Base-by-base conservation (phyloP, 2,888 invertebrate genomes). In the Diplazon laetatorius region DNA sequence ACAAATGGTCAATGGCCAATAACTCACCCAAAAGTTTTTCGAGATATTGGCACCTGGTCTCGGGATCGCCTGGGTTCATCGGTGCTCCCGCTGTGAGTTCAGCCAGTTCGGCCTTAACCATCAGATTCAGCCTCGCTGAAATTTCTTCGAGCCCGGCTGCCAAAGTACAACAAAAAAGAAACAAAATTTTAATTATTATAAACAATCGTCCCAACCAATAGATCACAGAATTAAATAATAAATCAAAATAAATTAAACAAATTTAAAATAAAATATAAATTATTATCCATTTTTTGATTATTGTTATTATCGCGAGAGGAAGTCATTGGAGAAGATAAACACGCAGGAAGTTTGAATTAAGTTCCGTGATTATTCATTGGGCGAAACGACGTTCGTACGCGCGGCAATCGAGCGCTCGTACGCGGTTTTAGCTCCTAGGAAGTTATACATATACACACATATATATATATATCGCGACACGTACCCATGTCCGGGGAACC, bases 111-210 rank as follows among this genome's bases (percentile, higher is more conserved):
- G 92, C 89, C 71, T 92, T 92, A 57, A 92, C 92, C 94, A 95
- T 95, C 81, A 95, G 91, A 87, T 94, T 95, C 88, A 95, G 91
- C 89, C 94, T 93, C 59, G 94, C 94, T 83, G 95, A 94, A 86
- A 95, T 92, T 90, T 95, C 95, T 90, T 95, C 94, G 83, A 95
- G 94, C 91, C 95, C 95, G 94, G 93, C 87, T 93, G 92, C 66
- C 87, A 86, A 52, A 65, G 39, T 39, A 18, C 20, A 25, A 60
- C 22, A 18, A 9, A 55, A 30, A 57, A 37, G 42, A 55, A 0
- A 52, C 1, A 12, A 22, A 22, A 3, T 50, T 6, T 9, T n/a
- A 6, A 20, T 22, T 22, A n/a, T 12, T 6, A 1, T 10, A 12
- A 42, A n/a, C 37, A 1, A 39, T 39, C 37, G 10, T 20, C 12